Conservation (phyloP, 2,888 invertebrate genomes). For the Cheilosia grossa region DNA sequence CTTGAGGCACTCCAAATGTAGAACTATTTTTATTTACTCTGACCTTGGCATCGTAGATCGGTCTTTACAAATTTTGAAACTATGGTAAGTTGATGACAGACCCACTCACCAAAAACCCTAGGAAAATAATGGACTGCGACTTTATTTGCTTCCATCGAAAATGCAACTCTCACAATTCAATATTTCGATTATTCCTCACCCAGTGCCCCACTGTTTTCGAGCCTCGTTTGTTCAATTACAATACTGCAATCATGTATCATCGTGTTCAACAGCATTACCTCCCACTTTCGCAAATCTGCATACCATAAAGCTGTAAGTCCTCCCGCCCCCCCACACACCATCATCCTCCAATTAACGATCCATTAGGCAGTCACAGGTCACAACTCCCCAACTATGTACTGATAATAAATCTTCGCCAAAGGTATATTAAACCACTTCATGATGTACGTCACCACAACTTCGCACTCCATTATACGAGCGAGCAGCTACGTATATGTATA, state of each 20-base stretch:
- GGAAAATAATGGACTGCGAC: not conserved
- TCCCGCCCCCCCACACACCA: not conserved
- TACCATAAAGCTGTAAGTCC: constrained; percentile 1
- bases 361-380: constrained; percentile 69
- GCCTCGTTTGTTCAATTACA: constrained; percentile 23
- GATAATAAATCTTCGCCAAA: constrained; percentile 66
- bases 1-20: too few species aligned
- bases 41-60: too few species aligned
- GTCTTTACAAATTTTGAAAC: too few species aligned
- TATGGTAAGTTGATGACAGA: not conserved
- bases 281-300: constrained; percentile 37
- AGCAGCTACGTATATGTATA: not conserved
- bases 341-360: constrained; percentile 71
- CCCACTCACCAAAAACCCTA: not conserved
- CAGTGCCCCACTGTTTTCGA: not conserved
- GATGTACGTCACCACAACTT: constrained; percentile 67
- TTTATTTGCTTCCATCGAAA: too few species aligned
- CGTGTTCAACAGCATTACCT: constrained; percentile 27
- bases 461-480: constrained; percentile 47
- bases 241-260: constrained; percentile 49
- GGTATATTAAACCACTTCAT: constrained; percentile 73
- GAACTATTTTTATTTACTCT: too few species aligned
- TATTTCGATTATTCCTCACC: not conserved
- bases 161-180: not conserved
- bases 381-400: constrained; percentile 38